A percentile compares a stretch with the other conserved stretches of the same genome.
Conservation (phyloP, 2,797 vertebrate genomes). For the Onychomys leucogaster region DNA sequence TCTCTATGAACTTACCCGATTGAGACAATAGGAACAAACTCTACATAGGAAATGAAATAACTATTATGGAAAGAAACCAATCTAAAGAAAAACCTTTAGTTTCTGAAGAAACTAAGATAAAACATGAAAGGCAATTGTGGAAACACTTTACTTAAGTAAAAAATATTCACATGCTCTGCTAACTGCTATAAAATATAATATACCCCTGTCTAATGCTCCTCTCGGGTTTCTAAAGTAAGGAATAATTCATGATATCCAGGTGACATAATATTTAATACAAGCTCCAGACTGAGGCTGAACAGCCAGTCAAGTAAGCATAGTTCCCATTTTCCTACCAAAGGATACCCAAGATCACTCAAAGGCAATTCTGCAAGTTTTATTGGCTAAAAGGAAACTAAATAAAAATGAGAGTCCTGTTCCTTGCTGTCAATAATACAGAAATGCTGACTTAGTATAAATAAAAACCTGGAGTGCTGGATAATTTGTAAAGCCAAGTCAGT, state of each 20-base stretch:
- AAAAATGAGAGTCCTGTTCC: conserved; percentile 82
- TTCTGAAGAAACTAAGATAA: conserved; percentile 70
- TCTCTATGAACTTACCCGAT: conserved; percentile 32
- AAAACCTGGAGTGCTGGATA: conserved; percentile 54
- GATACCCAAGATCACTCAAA: conserved; percentile 69
- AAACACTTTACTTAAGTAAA: conserved; percentile 59
- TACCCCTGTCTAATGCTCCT: conserved; percentile 69
- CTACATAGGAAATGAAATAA: conserved; percentile 74
- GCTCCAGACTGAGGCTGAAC: conserved; percentile 62
- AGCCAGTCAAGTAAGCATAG: conserved; percentile 76
- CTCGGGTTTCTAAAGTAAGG: conserved; percentile 76
- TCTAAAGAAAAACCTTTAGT: conserved; percentile 72
- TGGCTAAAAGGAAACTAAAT: conserved; percentile 80
- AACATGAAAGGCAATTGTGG: conserved; percentile 74
- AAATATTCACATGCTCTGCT: conserved; percentile 74
- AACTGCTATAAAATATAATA: conserved; percentile 49
- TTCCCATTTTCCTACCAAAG: conserved; percentile 67
- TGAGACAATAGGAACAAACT: conserved; percentile 73
- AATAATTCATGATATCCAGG: conserved; percentile 85
- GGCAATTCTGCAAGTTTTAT: conserved; percentile 80
- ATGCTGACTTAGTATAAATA: conserved; percentile 74
- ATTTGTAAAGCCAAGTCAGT: conserved; percentile 74
- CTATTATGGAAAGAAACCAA: conserved; percentile 80
- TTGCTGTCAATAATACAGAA: conserved; percentile 80
- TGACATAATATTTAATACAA: conserved; percentile 80